A percentile compares a stretch with the other conserved stretches of the same genome.
phyloP scores from a whole-genome alignment of 2,113 vertebrate genomes.

The Platysternon megacephalum region DNA sequence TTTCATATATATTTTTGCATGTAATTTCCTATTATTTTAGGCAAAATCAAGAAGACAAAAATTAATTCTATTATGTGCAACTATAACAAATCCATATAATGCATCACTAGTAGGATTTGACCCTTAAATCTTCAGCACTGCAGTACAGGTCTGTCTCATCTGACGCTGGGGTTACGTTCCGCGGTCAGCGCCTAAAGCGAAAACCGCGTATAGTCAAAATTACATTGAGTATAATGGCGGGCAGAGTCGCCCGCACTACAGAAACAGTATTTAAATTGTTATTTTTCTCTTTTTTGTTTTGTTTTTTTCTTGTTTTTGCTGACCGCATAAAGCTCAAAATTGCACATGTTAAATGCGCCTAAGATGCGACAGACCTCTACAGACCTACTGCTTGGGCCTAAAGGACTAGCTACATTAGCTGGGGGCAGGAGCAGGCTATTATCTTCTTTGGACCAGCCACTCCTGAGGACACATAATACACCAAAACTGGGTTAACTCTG shows the following conservation, averaged over 20 bases:
- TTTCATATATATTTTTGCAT: slow-evolving; percentile 4
- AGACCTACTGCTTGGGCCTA: neutral
- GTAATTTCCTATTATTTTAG: slow-evolving; percentile 2
- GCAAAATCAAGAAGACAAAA: neutral
- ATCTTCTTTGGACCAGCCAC: neutral
- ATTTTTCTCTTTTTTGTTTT: no score
- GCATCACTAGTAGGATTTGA: neutral
- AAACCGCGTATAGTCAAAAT: no score
- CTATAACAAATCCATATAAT: neutral
- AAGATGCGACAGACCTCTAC: no score
- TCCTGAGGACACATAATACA: neutral
- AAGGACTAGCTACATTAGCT: slow-evolving; percentile 10
- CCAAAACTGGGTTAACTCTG: neutral
- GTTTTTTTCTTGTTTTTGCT: no score
- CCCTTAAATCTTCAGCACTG: neutral
- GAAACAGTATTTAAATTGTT: no score
- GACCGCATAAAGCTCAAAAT: no score
- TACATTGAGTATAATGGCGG: no score
- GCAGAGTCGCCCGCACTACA: no score
- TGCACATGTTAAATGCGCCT: no score
- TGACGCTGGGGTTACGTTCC: no score
- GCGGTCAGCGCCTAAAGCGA: no score
- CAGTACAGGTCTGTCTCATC: no score
- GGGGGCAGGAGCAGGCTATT: neutral
- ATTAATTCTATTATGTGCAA: neutral